A percentile compares a stretch with the other conserved stretches of the same genome.
phyloP scores from a whole-genome alignment of 2,888 invertebrate species.

The Encarsia formosa region DNA sequence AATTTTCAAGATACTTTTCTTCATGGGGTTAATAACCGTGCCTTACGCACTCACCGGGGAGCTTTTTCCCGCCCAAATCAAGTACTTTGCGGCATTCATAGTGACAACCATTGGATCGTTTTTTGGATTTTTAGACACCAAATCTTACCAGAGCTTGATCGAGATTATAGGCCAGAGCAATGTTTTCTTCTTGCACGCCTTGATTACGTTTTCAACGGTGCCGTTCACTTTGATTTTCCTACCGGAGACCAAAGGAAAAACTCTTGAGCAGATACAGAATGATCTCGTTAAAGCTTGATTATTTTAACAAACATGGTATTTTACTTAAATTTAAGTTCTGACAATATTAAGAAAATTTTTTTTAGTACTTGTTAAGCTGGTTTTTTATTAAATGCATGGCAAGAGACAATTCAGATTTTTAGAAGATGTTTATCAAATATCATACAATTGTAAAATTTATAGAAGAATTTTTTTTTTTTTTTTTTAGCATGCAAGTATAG shows the following conservation, averaged over 20 bases:
- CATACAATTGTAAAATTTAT: no score
- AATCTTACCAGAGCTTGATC: constrained; percentile 29
- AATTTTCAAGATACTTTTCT: constrained; percentile 31
- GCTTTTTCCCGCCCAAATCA: constrained; percentile 28
- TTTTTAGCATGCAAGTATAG: no score
- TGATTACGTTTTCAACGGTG: neutral
- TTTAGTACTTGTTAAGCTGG: no score
- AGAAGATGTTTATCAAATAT: no score
- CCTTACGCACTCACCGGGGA: constrained; percentile 28
- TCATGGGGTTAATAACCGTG: constrained; percentile 29
- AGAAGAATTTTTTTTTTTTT: no score
- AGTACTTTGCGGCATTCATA: no score
- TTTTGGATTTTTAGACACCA: constrained; percentile 27
- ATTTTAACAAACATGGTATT: no score
- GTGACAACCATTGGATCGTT: constrained; percentile 25
- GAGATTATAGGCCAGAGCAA: constrained; percentile 21
- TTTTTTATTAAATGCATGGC: no score
- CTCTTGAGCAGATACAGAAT: constrained; percentile 77
- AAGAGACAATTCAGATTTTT: no score
- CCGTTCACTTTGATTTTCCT: constrained; percentile 60
- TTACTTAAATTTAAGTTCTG: no score
- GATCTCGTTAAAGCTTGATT: constrained; percentile 54
- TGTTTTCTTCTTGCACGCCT: constrained; percentile 34
- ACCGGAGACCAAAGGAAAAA: constrained; percentile 87
- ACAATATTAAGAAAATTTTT: no score